Percentiles rank a stretch among this genome's conserved stretches.
phyloP scores from a whole-genome alignment of 1,140 invertebrate species.

The Ceratina calcarata region DNA sequence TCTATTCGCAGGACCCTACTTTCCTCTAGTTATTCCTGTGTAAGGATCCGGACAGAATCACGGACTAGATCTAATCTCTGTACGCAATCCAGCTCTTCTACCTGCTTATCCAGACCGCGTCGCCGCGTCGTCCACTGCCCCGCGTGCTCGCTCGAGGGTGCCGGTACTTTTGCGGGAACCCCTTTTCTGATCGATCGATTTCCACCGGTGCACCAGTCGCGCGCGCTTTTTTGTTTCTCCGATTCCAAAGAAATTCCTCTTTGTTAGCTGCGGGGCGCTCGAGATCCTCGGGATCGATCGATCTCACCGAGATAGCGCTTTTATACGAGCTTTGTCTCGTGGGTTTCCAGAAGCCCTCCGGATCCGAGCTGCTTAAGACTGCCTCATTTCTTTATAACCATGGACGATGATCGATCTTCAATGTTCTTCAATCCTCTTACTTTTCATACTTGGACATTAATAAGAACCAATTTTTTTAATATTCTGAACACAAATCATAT shows the following conservation, averaged over 20 bases:
- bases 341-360: slow-evolving; percentile 16
- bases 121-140: not conserved
- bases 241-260: slow-evolving; percentile 37
- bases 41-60: slow-evolving; percentile 65
- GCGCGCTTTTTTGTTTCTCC: slow-evolving; percentile 34
- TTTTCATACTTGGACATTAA: not conserved
- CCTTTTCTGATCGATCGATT: slow-evolving; percentile 46
- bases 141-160: slow-evolving; percentile 10
- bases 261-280: slow-evolving; percentile 5
- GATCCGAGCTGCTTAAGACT: not conserved
- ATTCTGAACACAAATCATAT: not conserved
- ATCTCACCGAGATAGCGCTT: slow-evolving; percentile 39
- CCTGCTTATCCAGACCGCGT: slow-evolving; percentile 31
- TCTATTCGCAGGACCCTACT: slow-evolving; percentile 2
- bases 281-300: slow-evolving; percentile 34
- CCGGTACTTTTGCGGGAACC: slow-evolving; percentile 5
- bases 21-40: slow-evolving; percentile 61
- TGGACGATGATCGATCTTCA: not conserved
- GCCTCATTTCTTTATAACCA: not conserved
- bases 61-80: slow-evolving; percentile 62
- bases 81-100: slow-evolving; percentile 8
- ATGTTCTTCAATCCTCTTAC: not conserved
- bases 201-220: not conserved
- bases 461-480: not conserved
- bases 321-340: slow-evolving; percentile 39